Evolutionary conservation across 64 coral and sea anemone species (phyloP), one percentile per base, ranked within the genome.

Genomic region (Astreopora myriophthalma): DNA sequence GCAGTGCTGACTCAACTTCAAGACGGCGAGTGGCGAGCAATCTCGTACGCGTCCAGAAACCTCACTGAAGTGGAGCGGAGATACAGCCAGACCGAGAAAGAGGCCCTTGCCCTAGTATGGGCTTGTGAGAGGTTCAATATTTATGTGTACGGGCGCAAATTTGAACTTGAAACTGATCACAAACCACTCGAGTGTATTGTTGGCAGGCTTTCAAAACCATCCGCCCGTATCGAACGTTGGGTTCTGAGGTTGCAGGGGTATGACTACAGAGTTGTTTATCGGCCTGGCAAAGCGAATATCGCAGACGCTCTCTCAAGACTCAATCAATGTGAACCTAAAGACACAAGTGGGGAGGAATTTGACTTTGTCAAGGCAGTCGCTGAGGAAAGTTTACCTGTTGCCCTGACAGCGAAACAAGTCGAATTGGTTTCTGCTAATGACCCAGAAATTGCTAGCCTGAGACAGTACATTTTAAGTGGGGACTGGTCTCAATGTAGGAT

Each of bases 231-330:
- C 8, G 38, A 79, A 46, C 5, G 37, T 20, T 79, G 75, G 75
- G 75, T 48, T 24, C 28, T 48, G 10, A 23, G 75, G 25, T 31
- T 57, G 12, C 75, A 79, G 32, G 25, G 38, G 1, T 22, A 79
- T 6, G 11, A 79, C 75, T 79, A 79, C 37, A 44, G 12, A 46
- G 26, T 79, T 4, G 26, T 48, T 8, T 79, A 79, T 19, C 38
- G 75, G 14, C 75, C 75, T 79, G 17, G 37, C 4, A 90, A 80
- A 49, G 63, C 28, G 38, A 81, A 80, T 24, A 90, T 81, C 28
- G 88, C 75, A 78, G 75, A 90, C 51, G 49, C 49, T 3, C 16
- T 55, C 12, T 16, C 51, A 16, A 55, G 51, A 55, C 8, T 55
- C 51, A 55, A 55, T 55, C 9, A 55, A 55, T 16, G 12, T 13